A percentile compares a stretch with the other conserved stretches of the same genome.
Evolutionary conservation across 2,888 invertebrate species (phyloP).

Genomic region (Atrina japonica): DNA sequence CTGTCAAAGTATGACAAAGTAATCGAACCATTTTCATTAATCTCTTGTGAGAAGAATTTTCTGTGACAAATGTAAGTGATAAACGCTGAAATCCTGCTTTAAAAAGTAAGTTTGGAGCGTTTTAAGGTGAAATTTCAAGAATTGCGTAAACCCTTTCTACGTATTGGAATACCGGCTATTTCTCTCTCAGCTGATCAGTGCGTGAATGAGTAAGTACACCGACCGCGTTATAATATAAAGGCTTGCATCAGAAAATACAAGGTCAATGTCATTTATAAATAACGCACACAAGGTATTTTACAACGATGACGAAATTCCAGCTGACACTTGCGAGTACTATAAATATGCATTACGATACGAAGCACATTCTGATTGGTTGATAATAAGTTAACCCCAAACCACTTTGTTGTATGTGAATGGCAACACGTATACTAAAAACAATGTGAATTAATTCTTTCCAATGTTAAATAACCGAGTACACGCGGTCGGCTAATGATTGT

Average conservation of each 20-base stretch:
- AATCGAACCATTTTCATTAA: conserved; percentile 61
- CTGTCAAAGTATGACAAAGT: conserved; percentile 46
- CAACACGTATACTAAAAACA: too few species aligned
- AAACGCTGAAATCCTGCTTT: too few species aligned
- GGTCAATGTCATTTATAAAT: conserved; percentile 21
- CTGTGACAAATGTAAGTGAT: too few species aligned
- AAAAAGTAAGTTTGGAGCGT: too few species aligned
- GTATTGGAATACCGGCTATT: conserved; percentile 12
- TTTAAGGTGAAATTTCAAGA: too few species aligned
- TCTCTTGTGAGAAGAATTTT: too few species aligned
- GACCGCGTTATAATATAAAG: conserved; percentile 18
- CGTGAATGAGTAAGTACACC: conserved; percentile 26
- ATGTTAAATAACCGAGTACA: too few species aligned
- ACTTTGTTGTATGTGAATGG: too few species aligned
- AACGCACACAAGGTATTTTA: conserved; percentile 13
- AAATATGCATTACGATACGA: conserved; percentile 29
- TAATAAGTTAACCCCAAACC: too few species aligned
- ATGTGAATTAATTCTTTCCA: too few species aligned
- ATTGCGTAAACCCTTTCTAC: not conserved
- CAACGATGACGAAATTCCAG: conserved; percentile 24
- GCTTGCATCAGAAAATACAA: conserved; percentile 27
- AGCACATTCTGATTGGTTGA: conserved; percentile 16
- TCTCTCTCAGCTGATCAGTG: conserved; percentile 37
- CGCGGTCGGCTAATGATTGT: too few species aligned
- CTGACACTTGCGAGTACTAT: conserved; percentile 2